Conservation (phyloP, 1,140 invertebrate species). For the Drosophila kikkawai region DNA sequence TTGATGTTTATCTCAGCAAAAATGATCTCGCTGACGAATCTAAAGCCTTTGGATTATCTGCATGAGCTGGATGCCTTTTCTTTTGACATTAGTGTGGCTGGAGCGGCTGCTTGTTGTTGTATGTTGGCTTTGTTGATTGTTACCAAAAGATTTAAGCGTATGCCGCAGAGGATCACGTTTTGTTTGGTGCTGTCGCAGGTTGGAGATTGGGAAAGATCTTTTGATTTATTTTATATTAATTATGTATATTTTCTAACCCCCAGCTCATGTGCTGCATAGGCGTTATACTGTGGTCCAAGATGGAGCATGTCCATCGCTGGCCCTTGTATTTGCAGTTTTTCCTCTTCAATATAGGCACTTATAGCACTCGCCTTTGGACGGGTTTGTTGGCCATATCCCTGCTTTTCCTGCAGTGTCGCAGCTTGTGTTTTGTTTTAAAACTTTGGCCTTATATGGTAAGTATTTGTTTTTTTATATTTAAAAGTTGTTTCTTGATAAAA, state of each 20-base stretch:
- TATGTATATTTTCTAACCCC: background rate
- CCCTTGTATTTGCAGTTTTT: constrained; percentile 90
- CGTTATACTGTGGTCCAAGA: constrained; percentile 89
- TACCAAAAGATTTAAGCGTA: constrained; percentile 90
- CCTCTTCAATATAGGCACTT: constrained; percentile 90
- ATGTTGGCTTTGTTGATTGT: constrained; percentile 91
- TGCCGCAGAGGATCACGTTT: constrained; percentile 93
- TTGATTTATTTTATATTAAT: background rate
- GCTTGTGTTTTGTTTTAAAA: constrained; percentile 92
- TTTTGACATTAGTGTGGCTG: constrained; percentile 93
- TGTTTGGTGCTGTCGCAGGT: constrained; percentile 91
- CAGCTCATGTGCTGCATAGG: constrained; percentile 88
- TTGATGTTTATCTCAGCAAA: constrained; percentile 98
- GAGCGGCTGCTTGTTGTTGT: constrained; percentile 91
- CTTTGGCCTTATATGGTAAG: constrained; percentile 87
- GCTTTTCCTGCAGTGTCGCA: constrained; percentile 92
- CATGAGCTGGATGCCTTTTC: constrained; percentile 92
- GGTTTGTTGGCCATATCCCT: constrained; percentile 92
- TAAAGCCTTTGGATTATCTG: constrained; percentile 89
- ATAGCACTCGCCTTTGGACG: constrained; percentile 93
- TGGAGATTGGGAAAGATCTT: constrained; percentile 18
- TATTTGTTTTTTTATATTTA: background rate
- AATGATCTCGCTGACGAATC: constrained; percentile 92
- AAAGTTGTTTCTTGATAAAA: background rate
- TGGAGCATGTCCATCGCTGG: constrained; percentile 86